phyloP scores from a whole-genome alignment of 2,888 invertebrate genomes.

The Yponomeuta evonymella region DNA sequence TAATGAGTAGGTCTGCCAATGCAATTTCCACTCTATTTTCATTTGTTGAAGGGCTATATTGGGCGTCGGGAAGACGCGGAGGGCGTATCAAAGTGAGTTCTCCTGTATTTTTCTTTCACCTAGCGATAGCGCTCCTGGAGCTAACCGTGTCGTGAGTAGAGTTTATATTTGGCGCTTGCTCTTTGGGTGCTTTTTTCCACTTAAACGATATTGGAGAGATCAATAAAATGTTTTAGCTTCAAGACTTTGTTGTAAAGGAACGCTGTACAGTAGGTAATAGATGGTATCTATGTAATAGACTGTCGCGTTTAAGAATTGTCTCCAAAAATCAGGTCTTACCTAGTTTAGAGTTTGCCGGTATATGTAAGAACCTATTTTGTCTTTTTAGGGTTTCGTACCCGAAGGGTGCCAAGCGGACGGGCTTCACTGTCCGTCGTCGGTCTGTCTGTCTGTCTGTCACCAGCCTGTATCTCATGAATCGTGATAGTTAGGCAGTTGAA shows the following conservation, averaged over 20 bases:
- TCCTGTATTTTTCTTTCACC: slow-evolving; percentile 35
- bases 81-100: slow-evolving; percentile 41
- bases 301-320: too few relatives aligned
- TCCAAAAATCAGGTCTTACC: too few relatives aligned
- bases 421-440: too few relatives aligned
- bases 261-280: too few relatives aligned
- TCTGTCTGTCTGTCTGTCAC: too few relatives aligned
- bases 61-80: slow-evolving; percentile 30
- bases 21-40: background rate
- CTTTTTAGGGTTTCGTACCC: too few relatives aligned
- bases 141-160: slow-evolving; percentile 3
- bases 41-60: slow-evolving; percentile 24
- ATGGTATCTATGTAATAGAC: too few relatives aligned
- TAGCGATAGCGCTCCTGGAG: slow-evolving; percentile 26
- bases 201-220: background rate
- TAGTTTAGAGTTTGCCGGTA: too few relatives aligned
- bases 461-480: too few relatives aligned
- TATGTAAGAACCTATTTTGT: too few relatives aligned
- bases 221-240: background rate
- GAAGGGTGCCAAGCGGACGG: too few relatives aligned
- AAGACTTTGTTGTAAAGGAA: background rate
- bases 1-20: background rate
- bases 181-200: background rate
- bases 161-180: background rate
- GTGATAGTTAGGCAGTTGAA: too few relatives aligned